These are phyloP conservation scores for Pterostichus madidus DNA, from an alignment of 2,888 invertebrate genomes.

Conservation along the genomic window DNA sequence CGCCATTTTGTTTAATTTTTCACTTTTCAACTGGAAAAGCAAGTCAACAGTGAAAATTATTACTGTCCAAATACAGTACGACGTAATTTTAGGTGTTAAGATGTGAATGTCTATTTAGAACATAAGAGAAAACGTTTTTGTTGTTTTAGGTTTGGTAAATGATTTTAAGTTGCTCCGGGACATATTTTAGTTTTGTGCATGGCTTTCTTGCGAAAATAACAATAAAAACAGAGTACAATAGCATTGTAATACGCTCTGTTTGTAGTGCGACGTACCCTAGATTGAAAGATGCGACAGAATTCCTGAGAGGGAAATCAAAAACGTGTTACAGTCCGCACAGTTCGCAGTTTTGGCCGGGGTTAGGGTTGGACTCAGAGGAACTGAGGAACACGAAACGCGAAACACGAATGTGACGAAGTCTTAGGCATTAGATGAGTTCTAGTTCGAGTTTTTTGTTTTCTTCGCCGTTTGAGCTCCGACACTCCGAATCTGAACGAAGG, in stretches of 20 bases:
- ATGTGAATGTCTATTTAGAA: constrained; percentile 13
- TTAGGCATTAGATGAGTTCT: not conserved
- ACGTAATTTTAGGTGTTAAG: constrained; percentile 21
- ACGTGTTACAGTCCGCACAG: constrained; percentile 21
- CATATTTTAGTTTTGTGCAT: constrained; percentile 23
- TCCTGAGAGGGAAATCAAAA: constrained; percentile 43
- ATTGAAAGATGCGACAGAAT: constrained; percentile 45
- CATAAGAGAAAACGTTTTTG: constrained; percentile 26
- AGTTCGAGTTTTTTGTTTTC: constrained; percentile 8
- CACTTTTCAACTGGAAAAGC: not conserved
- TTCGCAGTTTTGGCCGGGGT: constrained; percentile 7
- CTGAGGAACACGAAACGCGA: constrained; percentile 9
- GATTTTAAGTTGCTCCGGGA: constrained; percentile 29
- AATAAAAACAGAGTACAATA: constrained; percentile 43
- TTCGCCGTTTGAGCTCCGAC: not conserved
- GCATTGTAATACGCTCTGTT: constrained; percentile 38
- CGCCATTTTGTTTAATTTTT: too few relatives aligned
- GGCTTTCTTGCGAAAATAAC: constrained; percentile 28
- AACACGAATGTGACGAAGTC: not conserved
- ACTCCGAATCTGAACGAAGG: not conserved
- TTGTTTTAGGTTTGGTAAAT: constrained; percentile 14
- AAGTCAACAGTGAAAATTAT: not conserved
- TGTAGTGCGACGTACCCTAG: constrained; percentile 16
- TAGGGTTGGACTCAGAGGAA: not conserved
- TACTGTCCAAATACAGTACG: constrained; percentile 12